These are phyloP conservation scores for Drosophila aff. DNA, from an alignment of 1,140 invertebrate genomes.

Conservation along the genomic window DNA sequence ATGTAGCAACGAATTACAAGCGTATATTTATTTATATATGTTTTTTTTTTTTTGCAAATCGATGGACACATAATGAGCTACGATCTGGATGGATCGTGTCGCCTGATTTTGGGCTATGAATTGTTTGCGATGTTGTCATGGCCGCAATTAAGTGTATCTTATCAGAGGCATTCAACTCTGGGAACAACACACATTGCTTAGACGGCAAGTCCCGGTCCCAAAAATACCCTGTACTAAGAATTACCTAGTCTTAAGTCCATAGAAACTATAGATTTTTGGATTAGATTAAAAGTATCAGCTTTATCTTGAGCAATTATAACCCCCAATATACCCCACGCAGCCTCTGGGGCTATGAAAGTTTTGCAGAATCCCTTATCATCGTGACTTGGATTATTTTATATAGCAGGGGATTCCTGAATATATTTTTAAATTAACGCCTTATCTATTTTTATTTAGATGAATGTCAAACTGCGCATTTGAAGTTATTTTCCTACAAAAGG, in stretches of 20 bases:
- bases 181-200: constrained; percentile 39
- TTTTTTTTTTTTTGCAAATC: constrained; percentile 10
- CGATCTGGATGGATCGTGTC: constrained; percentile 23
- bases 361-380: constrained; percentile 24
- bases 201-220: not conserved
- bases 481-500: not conserved
- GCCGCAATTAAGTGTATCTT: constrained; percentile 64
- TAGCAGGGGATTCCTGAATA: not conserved
- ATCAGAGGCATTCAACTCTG: constrained; percentile 48
- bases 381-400: constrained; percentile 26
- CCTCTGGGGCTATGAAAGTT: not conserved
- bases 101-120: constrained; percentile 38
- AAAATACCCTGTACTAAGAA: constrained; percentile 1
- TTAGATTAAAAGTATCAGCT: not conserved
- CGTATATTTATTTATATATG: not conserved
- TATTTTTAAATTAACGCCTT: constrained; percentile 3
- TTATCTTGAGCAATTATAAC: constrained; percentile 6
- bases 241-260: not conserved
- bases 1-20: constrained; percentile 32
- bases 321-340: constrained; percentile 8
- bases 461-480: constrained; percentile 7
- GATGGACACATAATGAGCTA: constrained; percentile 26
- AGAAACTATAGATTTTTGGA: not conserved
- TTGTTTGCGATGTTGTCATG: constrained; percentile 45
- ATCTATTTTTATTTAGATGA: constrained; percentile 7